phyloP scores from a whole-genome alignment of 1,140 invertebrate genomes.

The Cotesia typhae region DNA sequence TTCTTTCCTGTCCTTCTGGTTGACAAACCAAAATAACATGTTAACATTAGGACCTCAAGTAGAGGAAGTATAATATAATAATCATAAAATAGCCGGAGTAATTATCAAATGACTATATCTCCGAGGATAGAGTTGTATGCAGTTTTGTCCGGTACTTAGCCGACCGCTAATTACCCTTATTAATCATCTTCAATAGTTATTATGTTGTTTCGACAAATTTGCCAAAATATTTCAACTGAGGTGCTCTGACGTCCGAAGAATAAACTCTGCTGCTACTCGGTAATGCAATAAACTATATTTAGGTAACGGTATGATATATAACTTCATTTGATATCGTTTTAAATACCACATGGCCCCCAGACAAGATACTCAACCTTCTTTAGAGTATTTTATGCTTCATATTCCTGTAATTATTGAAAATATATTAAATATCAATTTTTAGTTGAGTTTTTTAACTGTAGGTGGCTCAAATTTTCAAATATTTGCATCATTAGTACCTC shows the following conservation, averaged over 20 bases:
- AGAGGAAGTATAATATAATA: conserved; percentile 26
- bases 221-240: not conserved
- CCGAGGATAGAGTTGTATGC: too few species aligned
- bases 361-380: conserved; percentile 18
- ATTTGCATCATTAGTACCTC: too few species aligned
- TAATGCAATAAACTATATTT: conserved; percentile 45
- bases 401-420: too few species aligned
- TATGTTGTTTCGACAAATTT: not conserved
- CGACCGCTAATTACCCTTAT: too few species aligned
- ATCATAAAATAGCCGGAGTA: not conserved
- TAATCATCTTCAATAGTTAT: not conserved
- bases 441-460: too few species aligned
- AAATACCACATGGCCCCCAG: conserved; percentile 42
- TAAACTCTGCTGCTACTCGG: conserved; percentile 35
- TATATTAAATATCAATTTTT: too few species aligned
- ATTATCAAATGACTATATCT: too few species aligned
- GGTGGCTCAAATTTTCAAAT: too few species aligned
- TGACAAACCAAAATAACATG: conserved; percentile 12
- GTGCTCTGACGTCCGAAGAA: conserved; percentile 34
- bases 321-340: conserved; percentile 41
- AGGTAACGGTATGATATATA: conserved; percentile 27
- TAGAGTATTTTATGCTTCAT: not conserved
- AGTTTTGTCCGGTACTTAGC: too few species aligned
- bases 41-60: conserved; percentile 6
- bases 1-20: conserved; percentile 31